A percentile compares a stretch with the other conserved stretches of the same genome.
Conservation (phyloP, 1,140 invertebrate species). For the Ephestia elutella region DNA sequence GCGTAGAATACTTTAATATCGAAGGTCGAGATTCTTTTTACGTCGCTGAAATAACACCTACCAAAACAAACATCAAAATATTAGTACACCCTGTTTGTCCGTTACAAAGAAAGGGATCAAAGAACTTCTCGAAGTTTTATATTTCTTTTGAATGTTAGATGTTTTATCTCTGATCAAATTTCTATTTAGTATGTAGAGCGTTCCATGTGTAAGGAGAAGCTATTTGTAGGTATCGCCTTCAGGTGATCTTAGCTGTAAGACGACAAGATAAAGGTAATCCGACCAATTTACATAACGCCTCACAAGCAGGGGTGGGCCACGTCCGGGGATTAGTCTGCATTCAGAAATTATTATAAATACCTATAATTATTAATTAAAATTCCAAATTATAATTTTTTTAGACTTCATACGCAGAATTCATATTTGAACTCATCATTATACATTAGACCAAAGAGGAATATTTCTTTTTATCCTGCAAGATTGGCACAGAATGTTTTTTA, state of each 20-base stretch:
- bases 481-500: no score
- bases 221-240: background rate
- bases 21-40: no score
- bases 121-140: background rate
- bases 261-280: background rate
- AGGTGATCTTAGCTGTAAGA: background rate
- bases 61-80: no score
- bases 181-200: background rate
- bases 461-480: no score
- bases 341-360: background rate
- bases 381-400: background rate
- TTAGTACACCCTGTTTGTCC: background rate
- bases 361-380: no score
- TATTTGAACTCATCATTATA: no score
- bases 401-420: no score
- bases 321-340: background rate
- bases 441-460: no score
- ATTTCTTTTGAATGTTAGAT: background rate
- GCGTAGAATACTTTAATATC: no score
- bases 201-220: background rate
- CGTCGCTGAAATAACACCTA: no score
- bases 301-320: background rate
- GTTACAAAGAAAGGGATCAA: background rate
- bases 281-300: conserved; percentile 3
- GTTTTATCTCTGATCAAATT: background rate